A percentile compares a stretch with the other conserved stretches of the same genome.
These are phyloP conservation scores for Anguilla marmorata DNA, from an alignment of 2,797 vertebrate genomes.

Conservation along the genomic window DNA sequence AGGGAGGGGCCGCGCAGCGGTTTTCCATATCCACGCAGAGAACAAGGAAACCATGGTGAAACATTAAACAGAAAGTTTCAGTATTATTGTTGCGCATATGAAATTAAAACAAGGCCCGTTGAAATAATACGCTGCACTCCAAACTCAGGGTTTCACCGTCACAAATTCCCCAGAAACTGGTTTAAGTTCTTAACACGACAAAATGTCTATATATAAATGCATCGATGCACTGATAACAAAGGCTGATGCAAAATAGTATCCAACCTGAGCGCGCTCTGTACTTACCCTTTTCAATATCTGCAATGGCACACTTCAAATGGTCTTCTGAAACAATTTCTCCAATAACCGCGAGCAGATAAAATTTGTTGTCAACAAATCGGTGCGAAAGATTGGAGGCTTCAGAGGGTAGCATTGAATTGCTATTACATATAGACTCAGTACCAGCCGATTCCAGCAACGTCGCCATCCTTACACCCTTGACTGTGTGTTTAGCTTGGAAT, in stretches of 20 bases:
- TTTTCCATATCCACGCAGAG: background rate
- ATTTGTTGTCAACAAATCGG: constrained; percentile 79
- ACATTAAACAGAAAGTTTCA: background rate
- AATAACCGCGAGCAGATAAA: constrained; percentile 77
- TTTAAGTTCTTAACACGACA: background rate
- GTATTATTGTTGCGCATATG: background rate
- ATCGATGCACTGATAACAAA: background rate
- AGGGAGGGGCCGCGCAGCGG: constrained; percentile 31
- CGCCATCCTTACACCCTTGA: constrained; percentile 69
- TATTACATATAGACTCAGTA: constrained; percentile 69
- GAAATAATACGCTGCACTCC: background rate
- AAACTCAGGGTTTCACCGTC: background rate
- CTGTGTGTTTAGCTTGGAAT: constrained; percentile 32
- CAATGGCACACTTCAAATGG: constrained; percentile 73
- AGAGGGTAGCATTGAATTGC: constrained; percentile 55
- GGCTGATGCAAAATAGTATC: constrained; percentile 6
- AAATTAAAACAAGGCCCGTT: background rate
- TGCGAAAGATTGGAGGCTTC: constrained; percentile 73
- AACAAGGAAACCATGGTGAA: constrained; percentile 13
- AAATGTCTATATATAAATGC: background rate
- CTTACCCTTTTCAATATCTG: constrained; percentile 77
- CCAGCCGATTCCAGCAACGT: constrained; percentile 71
- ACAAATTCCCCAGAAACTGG: background rate
- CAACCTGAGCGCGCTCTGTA: background rate
- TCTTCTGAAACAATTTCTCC: constrained; percentile 80